Evolutionary conservation across 2,888 invertebrate genomes (phyloP), one percentile per base, ranked within the genome.

Genomic region (Papilio protenor): DNA sequence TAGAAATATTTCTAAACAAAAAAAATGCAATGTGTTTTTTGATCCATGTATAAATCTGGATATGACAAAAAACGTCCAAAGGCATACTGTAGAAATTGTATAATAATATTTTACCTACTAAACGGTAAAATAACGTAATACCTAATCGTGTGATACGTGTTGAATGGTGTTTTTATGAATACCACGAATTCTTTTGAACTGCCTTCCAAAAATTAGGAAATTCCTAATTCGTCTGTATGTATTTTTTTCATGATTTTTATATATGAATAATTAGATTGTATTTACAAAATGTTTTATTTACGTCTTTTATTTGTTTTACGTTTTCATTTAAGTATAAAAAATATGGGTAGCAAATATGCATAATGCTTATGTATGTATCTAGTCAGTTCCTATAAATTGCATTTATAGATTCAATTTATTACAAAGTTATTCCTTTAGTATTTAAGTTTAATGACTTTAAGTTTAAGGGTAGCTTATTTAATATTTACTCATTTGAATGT

Each of bases 341-440:
- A 18, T 12, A 33, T 64, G 21, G 33, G 6, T 33, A 11, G 8
- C 6, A 8, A 64, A 33, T 64, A 18, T 59, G 3, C 21, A 59
- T 64, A 16, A 55, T 21, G n/a, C 27, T 61, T 64, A 21, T 33
- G 33, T 64, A 33, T 64, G 33, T 64, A 33, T 64, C 64, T 27
- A 64, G 64, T 64, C 33, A 64, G 18, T 33, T 64, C 27, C 64
- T 33, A 4, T 64, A 33, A 16, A 64, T 33, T 12, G 64, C 64
- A 64, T 64, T 64, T 64, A 64, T 64, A 64, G 64, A 18, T 14
- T 16, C 11, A 33, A 27, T 61, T 61, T 61, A 27, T 61, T 14
- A 23, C 14, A 27, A 5, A 33, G 21, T 21, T 55, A 11, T 57
- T 57, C 4, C 57, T 57, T 57, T 21, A 61, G 27, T 61, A 14